Evolutionary conservation across 2,113 vertebrate species (phyloP).

Genomic region (Passer montanus): DNA sequence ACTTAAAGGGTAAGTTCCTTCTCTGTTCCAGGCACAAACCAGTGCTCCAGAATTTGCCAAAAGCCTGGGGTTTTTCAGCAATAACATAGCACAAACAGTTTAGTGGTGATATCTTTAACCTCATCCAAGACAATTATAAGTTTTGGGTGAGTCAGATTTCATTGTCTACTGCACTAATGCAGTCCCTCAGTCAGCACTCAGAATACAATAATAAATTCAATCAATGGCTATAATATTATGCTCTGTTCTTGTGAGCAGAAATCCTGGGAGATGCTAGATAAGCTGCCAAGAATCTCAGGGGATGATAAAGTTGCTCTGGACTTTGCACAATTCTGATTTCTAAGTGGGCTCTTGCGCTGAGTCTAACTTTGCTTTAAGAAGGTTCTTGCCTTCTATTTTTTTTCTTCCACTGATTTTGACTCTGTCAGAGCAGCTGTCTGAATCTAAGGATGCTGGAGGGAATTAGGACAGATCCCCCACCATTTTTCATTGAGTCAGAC

Average conservation of each 20-base stretch:
- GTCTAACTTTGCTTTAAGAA: not conserved
- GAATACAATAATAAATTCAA: not conserved
- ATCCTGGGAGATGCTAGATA: not conserved
- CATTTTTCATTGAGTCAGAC: not conserved
- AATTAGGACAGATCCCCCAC: not conserved
- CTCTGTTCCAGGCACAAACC: not conserved
- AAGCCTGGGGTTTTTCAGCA: not conserved
- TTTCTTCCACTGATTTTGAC: not conserved
- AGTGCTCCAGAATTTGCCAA: not conserved
- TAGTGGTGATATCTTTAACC: not conserved
- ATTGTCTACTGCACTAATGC: not conserved
- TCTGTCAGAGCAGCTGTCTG: not conserved
- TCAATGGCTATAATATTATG: not conserved
- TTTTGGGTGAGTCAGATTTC: not conserved
- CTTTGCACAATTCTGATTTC: not conserved
- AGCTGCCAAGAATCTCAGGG: not conserved
- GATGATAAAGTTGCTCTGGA: not conserved
- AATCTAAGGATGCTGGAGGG: not conserved
- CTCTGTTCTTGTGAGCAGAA: not conserved
- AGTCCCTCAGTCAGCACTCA: not conserved
- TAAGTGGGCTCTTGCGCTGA: not conserved
- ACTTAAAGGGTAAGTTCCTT: not conserved
- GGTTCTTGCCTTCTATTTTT: fast-evolving
- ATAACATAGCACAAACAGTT: not conserved
- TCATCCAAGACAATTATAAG: not conserved